These are phyloP conservation scores for Rhagonycha lutea DNA, from an alignment of 2,888 invertebrate genomes.

Conservation along the genomic window DNA sequence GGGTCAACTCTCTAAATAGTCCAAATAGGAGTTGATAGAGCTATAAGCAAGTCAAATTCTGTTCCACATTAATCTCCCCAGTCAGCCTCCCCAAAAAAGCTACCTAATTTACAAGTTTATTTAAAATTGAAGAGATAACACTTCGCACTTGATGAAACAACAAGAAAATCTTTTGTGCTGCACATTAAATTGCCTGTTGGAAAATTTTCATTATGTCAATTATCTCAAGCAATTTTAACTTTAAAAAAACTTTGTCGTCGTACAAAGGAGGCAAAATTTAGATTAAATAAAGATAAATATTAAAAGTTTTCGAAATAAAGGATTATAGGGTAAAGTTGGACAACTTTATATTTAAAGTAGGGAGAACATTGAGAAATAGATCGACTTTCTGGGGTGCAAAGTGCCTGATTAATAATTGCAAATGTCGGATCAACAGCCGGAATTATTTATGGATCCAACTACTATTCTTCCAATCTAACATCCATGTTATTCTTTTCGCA, in stretches of 20 bases:
- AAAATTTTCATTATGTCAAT: constrained; percentile 16
- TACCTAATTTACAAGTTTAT: not conserved
- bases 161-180: not conserved
- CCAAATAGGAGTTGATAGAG: constrained; percentile 16
- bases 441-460: constrained; percentile 12
- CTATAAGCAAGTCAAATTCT: constrained; percentile 11
- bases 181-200: constrained; percentile 13
- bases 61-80: constrained; percentile 5
- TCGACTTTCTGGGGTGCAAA: constrained; percentile 11
- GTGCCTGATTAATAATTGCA: constrained; percentile 19
- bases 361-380: constrained; percentile 8
- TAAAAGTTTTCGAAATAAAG: not conserved
- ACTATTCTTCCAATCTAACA: not conserved
- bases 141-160: not conserved
- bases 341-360: not conserved
- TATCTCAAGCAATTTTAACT: constrained; percentile 8
- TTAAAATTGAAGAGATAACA: not conserved
- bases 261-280: constrained; percentile 7
- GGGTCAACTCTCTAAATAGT: constrained; percentile 12
- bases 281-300: constrained; percentile 5
- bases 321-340: not conserved
- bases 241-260: constrained; percentile 5
- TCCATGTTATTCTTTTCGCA: not conserved
- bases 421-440: constrained; percentile 15
- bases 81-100: not conserved